Conservation (phyloP, 2,113 vertebrate species). For the Pimephales promelas region DNA sequence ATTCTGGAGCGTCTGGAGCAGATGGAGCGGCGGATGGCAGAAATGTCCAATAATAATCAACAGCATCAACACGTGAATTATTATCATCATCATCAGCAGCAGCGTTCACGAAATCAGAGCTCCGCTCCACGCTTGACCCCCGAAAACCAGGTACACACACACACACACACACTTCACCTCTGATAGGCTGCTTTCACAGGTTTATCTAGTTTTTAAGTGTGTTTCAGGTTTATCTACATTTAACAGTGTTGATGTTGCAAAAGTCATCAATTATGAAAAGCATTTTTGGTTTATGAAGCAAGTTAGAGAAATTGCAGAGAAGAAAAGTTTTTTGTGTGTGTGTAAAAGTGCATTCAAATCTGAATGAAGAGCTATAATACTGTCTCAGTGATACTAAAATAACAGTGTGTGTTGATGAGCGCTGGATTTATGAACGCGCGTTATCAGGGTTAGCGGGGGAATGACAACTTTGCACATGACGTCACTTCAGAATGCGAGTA, state of each 20-base stretch:
- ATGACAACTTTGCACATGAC: not conserved
- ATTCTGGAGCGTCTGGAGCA: constrained; percentile 82
- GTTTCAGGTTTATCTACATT: too few species aligned
- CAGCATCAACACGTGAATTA: constrained; percentile 39
- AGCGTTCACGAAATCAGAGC: constrained; percentile 29
- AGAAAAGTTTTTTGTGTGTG: too few species aligned
- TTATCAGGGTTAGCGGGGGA: not conserved
- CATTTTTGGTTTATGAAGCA: too few species aligned
- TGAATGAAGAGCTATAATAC: too few species aligned
- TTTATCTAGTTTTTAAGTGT: too few species aligned
- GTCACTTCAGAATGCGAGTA: constrained; percentile 7
- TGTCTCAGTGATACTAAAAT: too few species aligned
- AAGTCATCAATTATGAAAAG: too few species aligned
- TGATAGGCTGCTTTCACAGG: too few species aligned
- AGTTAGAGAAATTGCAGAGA: too few species aligned
- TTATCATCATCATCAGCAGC: constrained; percentile 45
- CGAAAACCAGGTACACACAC: constrained; percentile 53
- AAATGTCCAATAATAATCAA: constrained; percentile 68
- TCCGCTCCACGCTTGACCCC: constrained; percentile 30
- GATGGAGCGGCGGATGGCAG: constrained; percentile 81
- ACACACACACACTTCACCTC: not conserved
- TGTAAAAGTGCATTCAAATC: too few species aligned
- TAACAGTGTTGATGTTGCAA: too few species aligned
- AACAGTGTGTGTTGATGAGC: not conserved
- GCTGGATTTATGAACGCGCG: not conserved